Percentiles rank a stretch among this genome's conserved stretches.
phyloP scores from a whole-genome alignment of 2,888 invertebrate species.

The Erpobdella octoculata region DNA sequence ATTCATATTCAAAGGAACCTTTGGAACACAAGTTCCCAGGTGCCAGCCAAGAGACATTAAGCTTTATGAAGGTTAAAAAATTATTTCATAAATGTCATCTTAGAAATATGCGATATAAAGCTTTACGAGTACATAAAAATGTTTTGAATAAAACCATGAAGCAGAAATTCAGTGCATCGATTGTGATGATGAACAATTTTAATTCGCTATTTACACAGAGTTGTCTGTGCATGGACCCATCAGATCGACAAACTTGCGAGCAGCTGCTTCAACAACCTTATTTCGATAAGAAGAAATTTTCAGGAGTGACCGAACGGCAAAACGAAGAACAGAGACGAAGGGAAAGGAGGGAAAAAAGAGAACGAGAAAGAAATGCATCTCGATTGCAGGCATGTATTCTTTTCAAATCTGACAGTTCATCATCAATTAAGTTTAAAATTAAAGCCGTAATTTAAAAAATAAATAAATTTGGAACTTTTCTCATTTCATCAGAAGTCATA shows the following conservation, averaged over 20 bases:
- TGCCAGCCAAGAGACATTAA: constrained; percentile 48
- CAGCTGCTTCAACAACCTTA: constrained; percentile 80
- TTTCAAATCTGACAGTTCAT: not conserved
- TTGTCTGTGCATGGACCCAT: constrained; percentile 90
- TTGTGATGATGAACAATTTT: not conserved
- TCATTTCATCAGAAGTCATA: no score
- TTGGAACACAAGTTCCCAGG: constrained; percentile 78
- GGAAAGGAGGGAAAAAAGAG: constrained; percentile 27
- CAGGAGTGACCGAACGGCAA: constrained; percentile 14
- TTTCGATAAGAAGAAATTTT: constrained; percentile 59
- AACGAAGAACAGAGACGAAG: constrained; percentile 28
- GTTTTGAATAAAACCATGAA: no score
- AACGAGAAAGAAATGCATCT: constrained; percentile 29
- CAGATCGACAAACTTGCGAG: constrained; percentile 81
- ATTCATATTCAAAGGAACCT: constrained; percentile 58
- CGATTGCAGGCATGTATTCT: constrained; percentile 3
- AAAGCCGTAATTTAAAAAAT: no score
- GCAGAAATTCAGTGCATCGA: not conserved
- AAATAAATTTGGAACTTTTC: no score
- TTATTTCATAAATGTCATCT: constrained; percentile 31
- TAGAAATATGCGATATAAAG: no score
- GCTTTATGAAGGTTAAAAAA: constrained; percentile 42
- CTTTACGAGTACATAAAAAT: no score
- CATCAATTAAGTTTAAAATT: no score
- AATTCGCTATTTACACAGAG: constrained; percentile 59